These are phyloP conservation scores for Ambastaia sidthimunki DNA, from an alignment of 2,797 vertebrate genomes.

Conservation along the genomic window DNA sequence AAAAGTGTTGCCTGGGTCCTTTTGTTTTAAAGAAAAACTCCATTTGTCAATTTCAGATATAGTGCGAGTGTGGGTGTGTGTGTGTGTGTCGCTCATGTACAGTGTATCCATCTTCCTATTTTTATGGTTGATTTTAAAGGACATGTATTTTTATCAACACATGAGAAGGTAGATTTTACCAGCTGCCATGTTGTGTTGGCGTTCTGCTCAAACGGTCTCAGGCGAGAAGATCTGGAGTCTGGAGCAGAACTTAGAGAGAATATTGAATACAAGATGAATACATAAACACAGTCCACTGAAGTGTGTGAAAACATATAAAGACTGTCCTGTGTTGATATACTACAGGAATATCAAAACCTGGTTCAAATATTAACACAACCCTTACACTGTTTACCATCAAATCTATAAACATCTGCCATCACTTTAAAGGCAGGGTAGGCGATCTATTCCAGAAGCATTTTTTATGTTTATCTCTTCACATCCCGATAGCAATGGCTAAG, in stretches of 20 bases:
- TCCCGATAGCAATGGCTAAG: no score
- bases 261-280: conserved; percentile 35
- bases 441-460: no score
- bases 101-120: conserved; percentile 25
- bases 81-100: not conserved
- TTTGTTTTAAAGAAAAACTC: conserved; percentile 3
- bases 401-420: conserved; percentile 4
- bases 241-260: conserved; percentile 7
- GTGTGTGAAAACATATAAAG: conserved; percentile 20
- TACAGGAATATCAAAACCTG: conserved; percentile 32
- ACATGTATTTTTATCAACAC: conserved; percentile 22
- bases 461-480: no score
- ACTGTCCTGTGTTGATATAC: not conserved
- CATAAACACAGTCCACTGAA: conserved; percentile 12
- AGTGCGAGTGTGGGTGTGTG: not conserved
- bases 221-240: conserved; percentile 7
- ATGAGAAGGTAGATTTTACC: conserved; percentile 18
- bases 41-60: conserved; percentile 25
- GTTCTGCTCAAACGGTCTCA: conserved; percentile 4
- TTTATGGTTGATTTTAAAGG: conserved; percentile 32
- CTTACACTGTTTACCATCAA: not conserved
- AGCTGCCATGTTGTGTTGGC: not conserved
- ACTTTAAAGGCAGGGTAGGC: not conserved
- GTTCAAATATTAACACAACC: conserved; percentile 20
- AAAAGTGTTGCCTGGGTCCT: not conserved